phyloP scores from a whole-genome alignment of 2,888 invertebrate genomes.

The Lysandra bellargus region DNA sequence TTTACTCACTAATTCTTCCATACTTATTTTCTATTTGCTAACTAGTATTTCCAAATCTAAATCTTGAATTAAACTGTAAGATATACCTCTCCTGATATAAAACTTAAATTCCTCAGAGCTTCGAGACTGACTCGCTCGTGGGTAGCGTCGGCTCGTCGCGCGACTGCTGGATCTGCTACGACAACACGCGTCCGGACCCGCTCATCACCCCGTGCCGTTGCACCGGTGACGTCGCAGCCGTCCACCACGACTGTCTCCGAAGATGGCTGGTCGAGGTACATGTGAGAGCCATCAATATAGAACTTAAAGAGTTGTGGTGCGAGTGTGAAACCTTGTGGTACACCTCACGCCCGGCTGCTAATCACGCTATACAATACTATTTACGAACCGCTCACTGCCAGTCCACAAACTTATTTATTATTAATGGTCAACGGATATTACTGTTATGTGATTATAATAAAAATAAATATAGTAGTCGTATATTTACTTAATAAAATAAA shows the following conservation, averaged over 20 bases:
- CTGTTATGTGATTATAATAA: too few species aligned
- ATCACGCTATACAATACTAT: too few species aligned
- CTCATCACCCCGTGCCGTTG: slow-evolving; percentile 96
- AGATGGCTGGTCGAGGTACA: slow-evolving; percentile 94
- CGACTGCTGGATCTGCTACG: slow-evolving; percentile 98
- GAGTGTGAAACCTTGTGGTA: not conserved
- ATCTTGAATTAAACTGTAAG: not conserved
- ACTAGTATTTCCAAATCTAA: not conserved
- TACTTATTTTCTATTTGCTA: not conserved
- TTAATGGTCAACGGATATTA: too few species aligned
- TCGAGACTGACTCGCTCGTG: slow-evolving; percentile 71
- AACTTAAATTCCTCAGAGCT: slow-evolving; percentile 52
- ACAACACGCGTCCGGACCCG: slow-evolving; percentile 88
- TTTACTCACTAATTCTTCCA: not conserved
- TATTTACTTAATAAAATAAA: too few species aligned
- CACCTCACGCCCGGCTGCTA: not conserved
- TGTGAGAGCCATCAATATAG: not conserved
- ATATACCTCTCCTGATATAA: not conserved
- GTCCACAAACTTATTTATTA: too few species aligned
- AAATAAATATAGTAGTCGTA: too few species aligned
- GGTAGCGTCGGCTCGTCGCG: slow-evolving; percentile 64
- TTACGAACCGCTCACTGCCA: too few species aligned
- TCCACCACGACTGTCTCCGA: slow-evolving; percentile 94
- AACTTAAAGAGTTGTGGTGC: not conserved
- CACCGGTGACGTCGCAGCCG: slow-evolving; percentile 94